Evolutionary conservation across 2,888 invertebrate genomes (phyloP).

Genomic region (Periphyllus acericola): DNA sequence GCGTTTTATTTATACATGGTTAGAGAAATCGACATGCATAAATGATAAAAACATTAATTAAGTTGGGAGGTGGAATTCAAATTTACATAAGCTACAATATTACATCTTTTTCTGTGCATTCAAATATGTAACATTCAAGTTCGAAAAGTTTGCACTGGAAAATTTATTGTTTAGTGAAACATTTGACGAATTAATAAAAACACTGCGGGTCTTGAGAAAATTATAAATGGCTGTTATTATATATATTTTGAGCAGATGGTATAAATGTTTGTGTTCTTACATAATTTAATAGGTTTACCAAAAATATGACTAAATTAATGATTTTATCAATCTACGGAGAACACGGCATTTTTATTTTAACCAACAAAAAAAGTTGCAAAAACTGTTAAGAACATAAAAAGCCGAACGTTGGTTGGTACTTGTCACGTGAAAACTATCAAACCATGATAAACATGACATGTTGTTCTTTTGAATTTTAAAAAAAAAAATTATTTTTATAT

Average conservation of each 20-base stretch:
- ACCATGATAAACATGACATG: no score
- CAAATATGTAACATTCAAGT: not conserved
- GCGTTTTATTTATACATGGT: no score
- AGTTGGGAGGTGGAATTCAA: not conserved
- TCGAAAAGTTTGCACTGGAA: not conserved
- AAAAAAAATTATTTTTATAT: no score
- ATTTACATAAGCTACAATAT: not conserved
- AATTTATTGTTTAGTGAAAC: constrained; percentile 3
- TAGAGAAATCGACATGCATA: not conserved
- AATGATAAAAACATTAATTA: constrained; percentile 23
- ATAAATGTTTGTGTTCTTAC: not conserved
- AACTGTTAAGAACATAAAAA: no score
- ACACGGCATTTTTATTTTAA: no score
- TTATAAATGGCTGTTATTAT: constrained; percentile 20
- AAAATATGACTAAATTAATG: not conserved
- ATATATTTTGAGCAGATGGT: constrained; percentile 5
- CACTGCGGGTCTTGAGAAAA: not conserved
- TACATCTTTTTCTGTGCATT: not conserved
- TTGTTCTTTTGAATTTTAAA: no score
- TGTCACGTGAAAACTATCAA: no score
- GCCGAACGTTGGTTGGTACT: no score
- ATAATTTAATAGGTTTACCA: not conserved
- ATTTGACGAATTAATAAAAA: constrained; percentile 28
- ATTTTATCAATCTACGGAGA: no score
- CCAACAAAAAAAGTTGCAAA: no score